Evolutionary conservation across 2,113 vertebrate species (phyloP).

Genomic region (Centropus bengalensis): DNA sequence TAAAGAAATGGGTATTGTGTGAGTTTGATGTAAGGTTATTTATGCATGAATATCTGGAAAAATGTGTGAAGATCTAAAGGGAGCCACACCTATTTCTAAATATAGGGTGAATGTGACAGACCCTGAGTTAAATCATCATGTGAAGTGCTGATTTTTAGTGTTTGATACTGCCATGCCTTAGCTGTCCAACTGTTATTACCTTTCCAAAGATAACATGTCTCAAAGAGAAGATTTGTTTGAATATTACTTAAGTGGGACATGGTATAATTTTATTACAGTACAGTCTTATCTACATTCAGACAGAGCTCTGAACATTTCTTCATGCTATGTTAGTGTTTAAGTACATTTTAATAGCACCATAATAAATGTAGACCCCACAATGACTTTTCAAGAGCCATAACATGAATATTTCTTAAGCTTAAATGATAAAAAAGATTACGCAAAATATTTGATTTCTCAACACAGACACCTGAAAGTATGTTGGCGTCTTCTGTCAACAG

Average conservation of each 20-base stretch:
- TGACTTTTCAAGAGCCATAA: constrained; percentile 30
- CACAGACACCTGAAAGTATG: not conserved
- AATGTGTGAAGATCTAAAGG: not conserved
- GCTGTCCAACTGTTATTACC: not conserved
- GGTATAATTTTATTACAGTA: constrained; percentile 44
- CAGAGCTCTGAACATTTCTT: constrained; percentile 42
- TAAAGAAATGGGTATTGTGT: not conserved
- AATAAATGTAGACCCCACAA: constrained; percentile 6
- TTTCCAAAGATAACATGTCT: not conserved
- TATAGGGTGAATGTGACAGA: not conserved
- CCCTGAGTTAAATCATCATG: not conserved
- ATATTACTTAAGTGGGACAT: not conserved
- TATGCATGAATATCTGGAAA: not conserved
- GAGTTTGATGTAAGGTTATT: not conserved
- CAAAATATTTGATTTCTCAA: not conserved
- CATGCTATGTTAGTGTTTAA: constrained; percentile 36
- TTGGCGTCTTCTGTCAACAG: not conserved
- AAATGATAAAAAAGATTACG: not conserved
- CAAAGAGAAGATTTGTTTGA: not conserved
- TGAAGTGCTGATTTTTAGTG: not conserved
- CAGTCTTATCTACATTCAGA: constrained; percentile 39
- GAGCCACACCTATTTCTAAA: not conserved
- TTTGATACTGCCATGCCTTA: not conserved
- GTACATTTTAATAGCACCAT: constrained; percentile 31
- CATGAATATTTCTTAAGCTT: constrained; percentile 35